Conservation (phyloP, 2,113 vertebrate genomes). For the Passer domesticus region DNA sequence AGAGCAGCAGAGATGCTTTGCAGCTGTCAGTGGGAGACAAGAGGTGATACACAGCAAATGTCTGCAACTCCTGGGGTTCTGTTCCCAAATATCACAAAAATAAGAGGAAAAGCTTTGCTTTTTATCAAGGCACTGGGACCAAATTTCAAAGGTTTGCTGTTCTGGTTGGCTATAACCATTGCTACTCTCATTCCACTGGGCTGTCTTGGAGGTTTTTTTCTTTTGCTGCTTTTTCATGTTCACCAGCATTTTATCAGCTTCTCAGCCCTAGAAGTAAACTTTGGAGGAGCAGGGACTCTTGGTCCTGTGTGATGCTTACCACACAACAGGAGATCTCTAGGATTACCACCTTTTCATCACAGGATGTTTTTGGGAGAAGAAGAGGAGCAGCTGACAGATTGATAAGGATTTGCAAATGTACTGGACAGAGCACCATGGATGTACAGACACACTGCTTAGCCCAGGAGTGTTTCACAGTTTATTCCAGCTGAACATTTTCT, state of each 20-base stretch:
- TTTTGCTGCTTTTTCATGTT: neutral
- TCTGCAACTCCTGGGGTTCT: neutral
- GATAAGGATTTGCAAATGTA: neutral
- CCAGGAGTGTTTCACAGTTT: neutral
- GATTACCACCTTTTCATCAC: neutral
- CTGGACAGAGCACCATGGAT: neutral
- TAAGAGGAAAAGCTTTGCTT: neutral
- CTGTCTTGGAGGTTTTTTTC: neutral
- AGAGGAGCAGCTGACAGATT: neutral
- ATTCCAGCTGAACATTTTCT: neutral
- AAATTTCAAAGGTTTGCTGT: neutral
- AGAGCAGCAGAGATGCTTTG: neutral
- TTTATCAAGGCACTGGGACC: neutral
- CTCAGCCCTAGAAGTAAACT: neutral
- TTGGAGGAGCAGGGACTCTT: neutral
- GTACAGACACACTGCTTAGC: neutral
- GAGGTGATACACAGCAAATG: neutral
- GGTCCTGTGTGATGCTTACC: neutral
- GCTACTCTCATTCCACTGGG: neutral
- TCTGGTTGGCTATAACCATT: neutral
- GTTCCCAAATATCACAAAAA: neutral
- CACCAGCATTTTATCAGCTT: neutral
- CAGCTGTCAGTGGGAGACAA: neutral
- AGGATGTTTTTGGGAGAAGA: neutral
- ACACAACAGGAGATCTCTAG: neutral